phyloP scores from a whole-genome alignment of 2,888 invertebrate genomes.

The Eumacrocentrus americanus region DNA sequence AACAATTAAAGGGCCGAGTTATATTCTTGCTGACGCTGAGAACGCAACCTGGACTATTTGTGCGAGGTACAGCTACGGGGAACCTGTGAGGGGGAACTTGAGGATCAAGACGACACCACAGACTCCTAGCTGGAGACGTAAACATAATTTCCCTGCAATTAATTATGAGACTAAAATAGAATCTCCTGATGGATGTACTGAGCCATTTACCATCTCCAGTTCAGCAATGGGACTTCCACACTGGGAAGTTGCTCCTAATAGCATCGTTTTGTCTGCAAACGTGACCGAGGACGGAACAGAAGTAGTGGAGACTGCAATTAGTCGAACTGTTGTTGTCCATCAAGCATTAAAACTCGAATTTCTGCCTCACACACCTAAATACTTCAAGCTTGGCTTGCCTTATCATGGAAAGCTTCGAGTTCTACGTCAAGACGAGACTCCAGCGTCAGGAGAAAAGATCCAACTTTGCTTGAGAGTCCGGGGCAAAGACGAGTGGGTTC shows the following conservation, averaged over 20 bases:
- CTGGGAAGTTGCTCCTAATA: slow-evolving; percentile 55
- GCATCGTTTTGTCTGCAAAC: slow-evolving; percentile 60
- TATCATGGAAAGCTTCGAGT: slow-evolving; percentile 70
- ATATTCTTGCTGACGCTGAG: slow-evolving; percentile 62
- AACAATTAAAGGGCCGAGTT: slow-evolving; percentile 63
- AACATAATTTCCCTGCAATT: slow-evolving; percentile 53
- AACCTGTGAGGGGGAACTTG: slow-evolving; percentile 66
- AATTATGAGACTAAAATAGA: slow-evolving; percentile 45
- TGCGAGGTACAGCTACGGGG: slow-evolving; percentile 70
- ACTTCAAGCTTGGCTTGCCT: slow-evolving; percentile 75
- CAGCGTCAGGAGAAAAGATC: slow-evolving; percentile 56
- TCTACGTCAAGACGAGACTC: slow-evolving; percentile 53
- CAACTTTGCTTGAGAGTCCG: slow-evolving; percentile 56
- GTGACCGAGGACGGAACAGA: slow-evolving; percentile 70
- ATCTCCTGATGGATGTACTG: slow-evolving; percentile 55
- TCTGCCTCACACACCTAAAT: slow-evolving; percentile 65
- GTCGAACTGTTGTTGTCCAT: slow-evolving; percentile 66
- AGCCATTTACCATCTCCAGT: slow-evolving; percentile 52
- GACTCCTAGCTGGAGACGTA: slow-evolving; percentile 54
- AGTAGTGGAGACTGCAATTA: slow-evolving; percentile 68
- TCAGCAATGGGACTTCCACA: slow-evolving; percentile 54
- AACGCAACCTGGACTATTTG: slow-evolving; percentile 64
- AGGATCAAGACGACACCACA: slow-evolving; percentile 59
- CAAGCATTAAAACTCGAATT: slow-evolving; percentile 68
- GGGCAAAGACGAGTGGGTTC: slow-evolving; percentile 54